Conservation (phyloP, 1,140 invertebrate genomes). For the Drosophila pectinifera region DNA sequence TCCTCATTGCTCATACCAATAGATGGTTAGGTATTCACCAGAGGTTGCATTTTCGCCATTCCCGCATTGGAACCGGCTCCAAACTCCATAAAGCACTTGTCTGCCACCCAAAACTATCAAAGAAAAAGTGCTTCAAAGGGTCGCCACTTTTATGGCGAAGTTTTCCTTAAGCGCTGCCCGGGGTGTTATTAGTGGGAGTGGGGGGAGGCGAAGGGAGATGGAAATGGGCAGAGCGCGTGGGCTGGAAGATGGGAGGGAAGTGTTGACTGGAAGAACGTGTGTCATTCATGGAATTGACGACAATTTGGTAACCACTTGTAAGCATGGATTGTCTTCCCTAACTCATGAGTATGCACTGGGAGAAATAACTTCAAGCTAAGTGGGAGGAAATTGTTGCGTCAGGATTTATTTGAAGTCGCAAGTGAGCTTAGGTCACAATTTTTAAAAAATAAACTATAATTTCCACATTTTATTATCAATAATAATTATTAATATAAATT, state of each 20-base stretch:
- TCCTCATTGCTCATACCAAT: slow-evolving; percentile 16
- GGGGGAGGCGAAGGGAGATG: neutral
- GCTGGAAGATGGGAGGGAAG: slow-evolving; percentile 2
- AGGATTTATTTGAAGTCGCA: no score
- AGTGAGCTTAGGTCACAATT: no score
- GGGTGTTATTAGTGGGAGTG: slow-evolving; percentile 13
- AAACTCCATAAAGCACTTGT: slow-evolving; percentile 54
- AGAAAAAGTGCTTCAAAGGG: slow-evolving; percentile 33
- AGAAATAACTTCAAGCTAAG: no score
- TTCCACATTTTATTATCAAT: no score
- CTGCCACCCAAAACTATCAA: slow-evolving; percentile 48
- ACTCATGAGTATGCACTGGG: slow-evolving; percentile 10
- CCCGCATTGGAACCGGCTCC: slow-evolving; percentile 23
- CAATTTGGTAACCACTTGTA: slow-evolving; percentile 68
- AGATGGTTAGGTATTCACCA: slow-evolving; percentile 28
- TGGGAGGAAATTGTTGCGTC: no score
- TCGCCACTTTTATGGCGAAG: slow-evolving; percentile 46
- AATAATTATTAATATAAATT: no score
- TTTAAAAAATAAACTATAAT: no score
- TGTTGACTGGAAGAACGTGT: slow-evolving; percentile 38
- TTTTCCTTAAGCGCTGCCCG: slow-evolving; percentile 49
- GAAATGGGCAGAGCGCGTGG: slow-evolving; percentile 5
- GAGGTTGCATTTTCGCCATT: slow-evolving; percentile 50
- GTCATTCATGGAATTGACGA: slow-evolving; percentile 60
- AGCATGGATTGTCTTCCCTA: slow-evolving; percentile 41